A percentile compares a stretch with the other conserved stretches of the same genome.
Evolutionary conservation across 2,888 invertebrate species (phyloP).

Genomic region (Orthonevra nobilis): DNA sequence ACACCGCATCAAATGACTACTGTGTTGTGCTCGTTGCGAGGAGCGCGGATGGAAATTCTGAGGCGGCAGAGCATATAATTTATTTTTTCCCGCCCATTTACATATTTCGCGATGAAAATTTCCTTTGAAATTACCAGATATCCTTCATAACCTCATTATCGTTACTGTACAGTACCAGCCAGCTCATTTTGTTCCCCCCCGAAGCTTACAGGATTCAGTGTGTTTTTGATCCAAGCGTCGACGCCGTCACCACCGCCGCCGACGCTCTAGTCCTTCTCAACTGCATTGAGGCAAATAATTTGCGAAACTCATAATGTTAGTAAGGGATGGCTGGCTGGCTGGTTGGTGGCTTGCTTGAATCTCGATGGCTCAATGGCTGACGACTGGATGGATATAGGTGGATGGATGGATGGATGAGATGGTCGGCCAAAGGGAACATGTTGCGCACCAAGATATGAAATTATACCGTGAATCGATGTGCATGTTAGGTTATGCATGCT

Average conservation of each 20-base stretch:
- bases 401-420: conserved; percentile 18
- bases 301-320: conserved; percentile 47
- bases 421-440: conserved; percentile 19
- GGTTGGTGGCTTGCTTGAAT: neutral
- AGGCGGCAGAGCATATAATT: conserved; percentile 58
- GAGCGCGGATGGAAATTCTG: conserved; percentile 2
- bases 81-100: conserved; percentile 68
- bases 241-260: neutral
- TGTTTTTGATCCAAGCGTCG: neutral
- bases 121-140: conserved; percentile 63
- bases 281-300: conserved; percentile 45
- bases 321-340: conserved; percentile 20
- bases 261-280: conserved; percentile 13
- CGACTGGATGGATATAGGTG: too few relatives aligned
- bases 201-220: conserved; percentile 17
- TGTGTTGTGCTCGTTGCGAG: neutral
- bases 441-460: conserved; percentile 63
- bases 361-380: too few relatives aligned
- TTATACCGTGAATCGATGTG: conserved; percentile 56
- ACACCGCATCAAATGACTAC: conserved; percentile 3
- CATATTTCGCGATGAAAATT: conserved; percentile 67
- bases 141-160: conserved; percentile 69
- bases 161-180: conserved; percentile 25
- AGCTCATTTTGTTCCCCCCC: conserved; percentile 22
- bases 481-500: conserved; percentile 28